phyloP scores from a whole-genome alignment of 2,888 invertebrate species.

The Saturnia japonica region DNA sequence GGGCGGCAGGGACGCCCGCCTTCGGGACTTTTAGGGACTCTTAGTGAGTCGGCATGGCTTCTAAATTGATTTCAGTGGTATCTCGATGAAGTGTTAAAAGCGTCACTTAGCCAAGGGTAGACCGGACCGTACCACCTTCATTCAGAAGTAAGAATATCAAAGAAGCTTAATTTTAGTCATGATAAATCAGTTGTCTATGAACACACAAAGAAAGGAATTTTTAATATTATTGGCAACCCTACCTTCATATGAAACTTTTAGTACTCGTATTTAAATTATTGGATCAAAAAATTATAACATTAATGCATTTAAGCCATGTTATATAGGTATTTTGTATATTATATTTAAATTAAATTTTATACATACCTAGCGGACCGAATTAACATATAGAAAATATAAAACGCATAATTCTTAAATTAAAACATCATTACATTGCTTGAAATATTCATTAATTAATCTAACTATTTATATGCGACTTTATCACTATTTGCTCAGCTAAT shows the following conservation, averaged over 20 bases:
- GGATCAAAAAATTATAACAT: background rate
- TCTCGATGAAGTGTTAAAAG: conserved; percentile 75
- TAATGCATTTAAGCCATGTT: background rate
- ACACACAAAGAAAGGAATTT: background rate
- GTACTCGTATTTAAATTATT: background rate
- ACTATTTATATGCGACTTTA: conserved; percentile 63
- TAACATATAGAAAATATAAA: background rate
- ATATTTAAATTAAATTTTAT: too few relatives aligned
- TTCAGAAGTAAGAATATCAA: background rate
- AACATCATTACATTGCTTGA: background rate
- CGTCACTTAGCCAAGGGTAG: conserved; percentile 28
- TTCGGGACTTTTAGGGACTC: conserved; percentile 79
- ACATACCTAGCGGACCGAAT: too few relatives aligned
- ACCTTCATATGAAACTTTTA: background rate
- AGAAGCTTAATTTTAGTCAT: background rate
- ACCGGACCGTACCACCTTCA: background rate
- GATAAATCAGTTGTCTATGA: background rate
- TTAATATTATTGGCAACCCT: background rate
- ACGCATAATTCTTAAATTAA: background rate
- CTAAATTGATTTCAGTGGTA: conserved; percentile 75
- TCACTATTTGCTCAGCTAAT: conserved; percentile 74
- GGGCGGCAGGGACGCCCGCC: conserved; percentile 77
- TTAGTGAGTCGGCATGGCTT: conserved; percentile 68
- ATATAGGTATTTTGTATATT: background rate
- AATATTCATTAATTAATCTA: conserved; percentile 8